Evolutionary conservation across 2,113 vertebrate genomes (phyloP).

Genomic region (Dermatemys mawii): DNA sequence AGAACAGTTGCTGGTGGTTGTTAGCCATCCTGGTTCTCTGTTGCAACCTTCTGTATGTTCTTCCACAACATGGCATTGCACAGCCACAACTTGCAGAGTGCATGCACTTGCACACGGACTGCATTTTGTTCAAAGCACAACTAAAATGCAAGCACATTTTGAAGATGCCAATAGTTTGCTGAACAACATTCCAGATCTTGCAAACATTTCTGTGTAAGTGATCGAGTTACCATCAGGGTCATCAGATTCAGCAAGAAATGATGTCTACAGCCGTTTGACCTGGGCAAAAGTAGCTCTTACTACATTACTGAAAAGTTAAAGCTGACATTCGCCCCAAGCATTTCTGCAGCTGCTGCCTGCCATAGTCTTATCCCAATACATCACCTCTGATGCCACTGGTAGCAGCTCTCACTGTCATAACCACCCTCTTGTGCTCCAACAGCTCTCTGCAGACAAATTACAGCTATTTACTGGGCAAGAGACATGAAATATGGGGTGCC

Average conservation of each 20-base stretch:
- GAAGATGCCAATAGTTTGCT: neutral
- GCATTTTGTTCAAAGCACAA: neutral
- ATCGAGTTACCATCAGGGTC: neutral
- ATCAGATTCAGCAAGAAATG: neutral
- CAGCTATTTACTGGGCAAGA: too few relatives aligned
- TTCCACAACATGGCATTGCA: too few relatives aligned
- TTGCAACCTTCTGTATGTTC: too few relatives aligned
- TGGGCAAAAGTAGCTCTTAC: neutral
- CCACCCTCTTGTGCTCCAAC: too few relatives aligned
- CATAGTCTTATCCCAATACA: neutral
- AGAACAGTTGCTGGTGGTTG: too few relatives aligned
- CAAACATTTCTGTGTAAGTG: constrained; percentile 22
- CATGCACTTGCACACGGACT: too few relatives aligned
- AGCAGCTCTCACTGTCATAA: neutral
- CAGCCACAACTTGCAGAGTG: too few relatives aligned
- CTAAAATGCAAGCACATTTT: neutral
- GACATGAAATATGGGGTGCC: too few relatives aligned
- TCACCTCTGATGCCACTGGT: neutral
- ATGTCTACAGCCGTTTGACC: neutral
- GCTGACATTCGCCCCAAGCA: neutral
- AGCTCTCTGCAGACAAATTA: too few relatives aligned
- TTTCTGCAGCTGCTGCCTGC: neutral
- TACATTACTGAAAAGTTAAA: neutral
- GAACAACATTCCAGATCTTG: neutral
- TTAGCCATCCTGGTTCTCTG: too few relatives aligned